Percentiles rank a stretch among this genome's conserved stretches.
Evolutionary conservation across 1,140 invertebrate species (phyloP).

Genomic region (Drosophila mojavensis): DNA sequence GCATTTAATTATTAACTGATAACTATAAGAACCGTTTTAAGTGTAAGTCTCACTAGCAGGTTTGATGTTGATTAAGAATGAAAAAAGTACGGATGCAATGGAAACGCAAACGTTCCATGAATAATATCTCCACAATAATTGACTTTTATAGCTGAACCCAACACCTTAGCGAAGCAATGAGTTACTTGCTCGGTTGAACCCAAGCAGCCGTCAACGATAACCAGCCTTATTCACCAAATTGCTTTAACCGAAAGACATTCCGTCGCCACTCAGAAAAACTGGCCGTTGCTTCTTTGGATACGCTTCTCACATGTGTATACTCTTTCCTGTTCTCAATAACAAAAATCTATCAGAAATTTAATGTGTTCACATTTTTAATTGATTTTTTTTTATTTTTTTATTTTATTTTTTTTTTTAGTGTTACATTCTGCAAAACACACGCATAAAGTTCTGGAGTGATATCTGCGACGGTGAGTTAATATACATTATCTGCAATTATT

Average conservation of each 20-base stretch:
- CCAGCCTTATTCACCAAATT: conserved; percentile 56
- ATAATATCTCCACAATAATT: conserved; percentile 43
- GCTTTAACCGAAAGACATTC: conserved; percentile 60
- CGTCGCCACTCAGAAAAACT: conserved; percentile 49
- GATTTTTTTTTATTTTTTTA: too few species aligned
- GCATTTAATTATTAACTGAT: background rate
- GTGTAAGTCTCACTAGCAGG: background rate
- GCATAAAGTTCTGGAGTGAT: too few species aligned
- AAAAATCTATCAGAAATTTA: too few species aligned
- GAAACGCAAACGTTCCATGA: conserved; percentile 21
- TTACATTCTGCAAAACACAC: too few species aligned
- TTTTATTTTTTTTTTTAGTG: too few species aligned
- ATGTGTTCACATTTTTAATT: too few species aligned
- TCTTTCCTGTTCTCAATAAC: background rate
- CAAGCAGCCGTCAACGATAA: conserved; percentile 58
- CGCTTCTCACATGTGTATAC: conserved; percentile 5
- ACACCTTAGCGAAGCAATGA: conserved; percentile 49
- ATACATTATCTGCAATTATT: too few species aligned
- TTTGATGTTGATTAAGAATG: background rate
- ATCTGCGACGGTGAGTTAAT: too few species aligned
- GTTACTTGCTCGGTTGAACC: conserved; percentile 37
- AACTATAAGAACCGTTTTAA: background rate
- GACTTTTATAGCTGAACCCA: conserved; percentile 48
- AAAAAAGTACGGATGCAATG: background rate
- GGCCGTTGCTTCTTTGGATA: conserved; percentile 6